Percentiles rank a stretch among this genome's conserved stretches.
Evolutionary conservation across 2,888 invertebrate genomes (phyloP).

Genomic region (Protophormia terraenovae): DNA sequence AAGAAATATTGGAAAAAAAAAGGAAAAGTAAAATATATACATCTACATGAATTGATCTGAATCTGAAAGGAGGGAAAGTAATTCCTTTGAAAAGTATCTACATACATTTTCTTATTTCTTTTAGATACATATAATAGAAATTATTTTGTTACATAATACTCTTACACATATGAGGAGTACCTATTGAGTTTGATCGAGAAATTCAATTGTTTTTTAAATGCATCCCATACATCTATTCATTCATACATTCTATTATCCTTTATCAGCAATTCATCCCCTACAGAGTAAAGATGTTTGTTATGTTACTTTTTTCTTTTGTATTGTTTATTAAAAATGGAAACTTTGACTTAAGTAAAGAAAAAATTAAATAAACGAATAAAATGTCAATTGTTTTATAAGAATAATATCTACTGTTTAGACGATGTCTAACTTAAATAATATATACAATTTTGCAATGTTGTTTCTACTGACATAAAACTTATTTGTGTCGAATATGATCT

Average conservation of each 20-base stretch:
- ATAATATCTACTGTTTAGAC: background rate
- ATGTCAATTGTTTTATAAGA: background rate
- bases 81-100: background rate
- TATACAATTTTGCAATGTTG: too few species aligned
- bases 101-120: background rate
- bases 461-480: too few species aligned
- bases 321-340: background rate
- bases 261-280: constrained; percentile 7
- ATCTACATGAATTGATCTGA: background rate
- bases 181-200: background rate
- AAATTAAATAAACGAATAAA: background rate
- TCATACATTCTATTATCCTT: background rate
- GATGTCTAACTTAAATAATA: too few species aligned
- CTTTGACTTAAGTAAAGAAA: background rate
- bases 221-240: constrained; percentile 10
- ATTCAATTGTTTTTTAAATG: constrained; percentile 23
- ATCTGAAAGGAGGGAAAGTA: background rate
- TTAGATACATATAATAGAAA: background rate
- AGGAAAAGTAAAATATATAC: background rate
- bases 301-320: background rate
- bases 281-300: background rate
- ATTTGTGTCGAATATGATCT: too few species aligned
- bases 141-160: background rate
- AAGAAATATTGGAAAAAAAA: background rate
- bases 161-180: background rate